These are phyloP conservation scores for Okamejei kenojei DNA, from an alignment of 2,797 vertebrate species.

Conservation along the genomic window DNA sequence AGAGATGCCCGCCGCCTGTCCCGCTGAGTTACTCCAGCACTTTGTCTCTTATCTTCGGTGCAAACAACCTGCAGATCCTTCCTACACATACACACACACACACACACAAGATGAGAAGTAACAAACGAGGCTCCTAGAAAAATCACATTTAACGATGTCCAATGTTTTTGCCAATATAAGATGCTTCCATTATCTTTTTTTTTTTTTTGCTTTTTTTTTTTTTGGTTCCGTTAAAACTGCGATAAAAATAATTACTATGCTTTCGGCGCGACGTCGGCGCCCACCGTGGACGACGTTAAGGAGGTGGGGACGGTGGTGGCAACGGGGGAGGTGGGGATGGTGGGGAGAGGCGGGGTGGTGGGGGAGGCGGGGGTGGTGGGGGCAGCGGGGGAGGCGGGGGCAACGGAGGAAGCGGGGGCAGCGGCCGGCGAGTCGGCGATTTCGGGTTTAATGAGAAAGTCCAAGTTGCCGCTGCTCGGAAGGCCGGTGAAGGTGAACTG, in stretches of 20 bases:
- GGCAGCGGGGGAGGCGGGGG: no score
- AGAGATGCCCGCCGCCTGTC: no score
- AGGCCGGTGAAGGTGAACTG: conserved; percentile 93
- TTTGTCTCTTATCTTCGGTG: no score
- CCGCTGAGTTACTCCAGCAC: no score
- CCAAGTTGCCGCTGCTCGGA: conserved; percentile 94
- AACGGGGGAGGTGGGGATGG: no score
- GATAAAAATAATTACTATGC: conserved; percentile 46
- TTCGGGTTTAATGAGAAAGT: conserved; percentile 91
- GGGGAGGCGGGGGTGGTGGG: no score
- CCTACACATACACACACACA: no score
- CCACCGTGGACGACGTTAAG: conserved; percentile 31
- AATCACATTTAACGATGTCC: conserved; percentile 4
- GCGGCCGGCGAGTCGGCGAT: conserved; percentile 69
- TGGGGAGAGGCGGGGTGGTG: no score
- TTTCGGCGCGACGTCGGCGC: conserved; percentile 48
- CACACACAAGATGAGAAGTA: background rate
- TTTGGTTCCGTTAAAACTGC: conserved; percentile 54
- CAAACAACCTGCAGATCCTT: no score
- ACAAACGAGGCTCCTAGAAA: background rate
- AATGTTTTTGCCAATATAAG: background rate
- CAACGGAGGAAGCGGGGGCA: no score
- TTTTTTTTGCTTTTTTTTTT: conserved; percentile 17
- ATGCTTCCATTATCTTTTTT: background rate
- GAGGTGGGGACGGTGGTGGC: no score